Evolutionary conservation across 2,888 invertebrate genomes (phyloP), one percentile per base, ranked within the genome.

Genomic region (Shargacucullia verbasci): DNA sequence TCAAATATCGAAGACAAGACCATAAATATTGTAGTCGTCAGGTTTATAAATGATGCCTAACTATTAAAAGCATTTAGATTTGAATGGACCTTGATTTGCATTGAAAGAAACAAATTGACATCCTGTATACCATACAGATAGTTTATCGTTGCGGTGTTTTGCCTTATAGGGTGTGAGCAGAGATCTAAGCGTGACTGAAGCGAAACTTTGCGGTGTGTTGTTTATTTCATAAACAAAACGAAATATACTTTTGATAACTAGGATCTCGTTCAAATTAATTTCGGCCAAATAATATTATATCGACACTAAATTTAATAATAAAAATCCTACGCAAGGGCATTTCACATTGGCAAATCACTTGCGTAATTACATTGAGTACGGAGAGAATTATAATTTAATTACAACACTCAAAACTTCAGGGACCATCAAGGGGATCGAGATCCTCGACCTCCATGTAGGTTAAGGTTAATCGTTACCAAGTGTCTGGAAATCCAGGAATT

Each of bases 341-440:
- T 65, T 46, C 34, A 39, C 25, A 40, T 47, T 20, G 33, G 76
- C 78, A 84, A 87, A 85, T 85, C 85, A 84, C 76, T 82, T 70
- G 77, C 73, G 78, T 84, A 84, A 87, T 88, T 84, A 83, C 82
- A 70, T 79, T 68, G 78, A 84, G 83, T 82, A 78, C 79, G 82
- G 76, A 60, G 35, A 69, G 77, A 76, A 72, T 20, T 86, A 87
- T 86, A 87, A 89, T 88, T 86, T 84, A 86, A 87, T 89, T 86
- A 86, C 84, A 78, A 76, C 83, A 83, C 83, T 86, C 73, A 65
- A 82, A 83, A 82, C 83, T 78, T 73, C 43, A 48, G 44, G 58
- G 38, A 50, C 74, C 7, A 76, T 79, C 64, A 68, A 77, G 73
- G 66, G 64, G 60, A 59, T 73, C 57, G 64, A 72, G 73, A 78